Conservation (phyloP, 2,888 invertebrate species). For the Leucophenga montana region DNA sequence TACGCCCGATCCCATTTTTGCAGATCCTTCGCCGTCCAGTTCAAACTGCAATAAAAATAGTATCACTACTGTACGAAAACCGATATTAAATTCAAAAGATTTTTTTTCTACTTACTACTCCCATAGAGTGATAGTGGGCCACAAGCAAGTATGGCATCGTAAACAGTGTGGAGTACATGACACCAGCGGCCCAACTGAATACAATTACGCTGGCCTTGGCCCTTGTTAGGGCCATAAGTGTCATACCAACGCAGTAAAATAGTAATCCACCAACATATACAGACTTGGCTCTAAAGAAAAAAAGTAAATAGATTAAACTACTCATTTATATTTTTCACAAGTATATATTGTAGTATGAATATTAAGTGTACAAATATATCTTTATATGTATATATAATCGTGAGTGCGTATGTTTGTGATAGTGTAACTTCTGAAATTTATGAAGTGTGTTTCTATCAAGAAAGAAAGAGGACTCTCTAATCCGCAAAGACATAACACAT, state of each 20-base stretch:
- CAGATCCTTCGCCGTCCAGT: conserved; percentile 75
- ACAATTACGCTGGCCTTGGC: conserved; percentile 86
- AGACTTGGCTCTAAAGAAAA: conserved; percentile 80
- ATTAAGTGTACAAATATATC: too few relatives aligned
- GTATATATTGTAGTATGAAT: too few relatives aligned
- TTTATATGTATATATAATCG: too few relatives aligned
- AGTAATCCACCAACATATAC: conserved; percentile 93
- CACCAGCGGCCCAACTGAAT: conserved; percentile 94
- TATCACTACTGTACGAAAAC: background rate
- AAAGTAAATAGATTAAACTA: too few relatives aligned
- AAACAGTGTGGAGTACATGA: conserved; percentile 97
- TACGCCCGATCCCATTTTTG: conserved; percentile 77
- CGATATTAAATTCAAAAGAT: background rate
- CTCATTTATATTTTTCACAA: too few relatives aligned
- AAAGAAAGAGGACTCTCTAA: too few relatives aligned
- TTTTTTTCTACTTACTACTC: conserved; percentile 79
- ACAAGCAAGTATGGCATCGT: conserved; percentile 96
- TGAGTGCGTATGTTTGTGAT: too few relatives aligned
- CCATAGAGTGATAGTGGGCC: conserved; percentile 94
- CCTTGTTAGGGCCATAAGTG: conserved; percentile 85
- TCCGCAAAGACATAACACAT: too few relatives aligned
- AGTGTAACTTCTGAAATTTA: too few relatives aligned
- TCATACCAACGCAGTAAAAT: conserved; percentile 91
- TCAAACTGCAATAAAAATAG: conserved; percentile 76
- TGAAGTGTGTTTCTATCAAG: too few relatives aligned